Conservation (phyloP, 2,113 vertebrate genomes). For the Chloroceryle aenea region DNA sequence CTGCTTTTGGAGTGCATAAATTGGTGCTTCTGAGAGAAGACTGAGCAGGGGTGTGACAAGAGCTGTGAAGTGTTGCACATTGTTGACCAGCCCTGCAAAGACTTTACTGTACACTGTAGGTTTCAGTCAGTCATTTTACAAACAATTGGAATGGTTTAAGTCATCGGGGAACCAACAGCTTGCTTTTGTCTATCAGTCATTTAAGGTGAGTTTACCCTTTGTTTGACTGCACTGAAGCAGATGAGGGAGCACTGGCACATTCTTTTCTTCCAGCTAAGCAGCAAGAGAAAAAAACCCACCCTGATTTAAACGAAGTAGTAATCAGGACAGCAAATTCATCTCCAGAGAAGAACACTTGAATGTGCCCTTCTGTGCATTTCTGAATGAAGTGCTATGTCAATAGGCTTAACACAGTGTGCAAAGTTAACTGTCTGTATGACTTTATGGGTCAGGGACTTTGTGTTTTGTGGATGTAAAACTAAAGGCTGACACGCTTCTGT, state of each 20-base stretch:
- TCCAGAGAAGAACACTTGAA: not conserved
- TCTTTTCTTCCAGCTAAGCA: not conserved
- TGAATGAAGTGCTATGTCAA: not conserved
- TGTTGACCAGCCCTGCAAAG: not conserved
- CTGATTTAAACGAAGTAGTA: not conserved
- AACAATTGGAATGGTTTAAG: not conserved
- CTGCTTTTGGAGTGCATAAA: not conserved
- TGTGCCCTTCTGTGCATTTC: not conserved
- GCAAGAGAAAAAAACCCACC: not conserved
- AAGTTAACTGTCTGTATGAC: not conserved
- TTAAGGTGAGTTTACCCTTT: not conserved
- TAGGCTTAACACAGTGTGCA: not conserved
- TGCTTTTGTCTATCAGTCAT: not conserved
- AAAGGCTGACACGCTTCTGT: not conserved
- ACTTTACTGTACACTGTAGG: too few relatives aligned
- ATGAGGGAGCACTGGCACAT: not conserved
- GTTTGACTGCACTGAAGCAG: not conserved
- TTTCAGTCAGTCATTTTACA: not conserved
- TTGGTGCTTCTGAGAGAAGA: not conserved
- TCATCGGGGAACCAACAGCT: not conserved
- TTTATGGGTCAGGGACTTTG: not conserved
- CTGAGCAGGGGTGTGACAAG: not conserved
- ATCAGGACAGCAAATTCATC: not conserved
- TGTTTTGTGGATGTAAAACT: not conserved
- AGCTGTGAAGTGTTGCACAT: not conserved